Conservation (phyloP, 2,113 vertebrate species). For the Poeciliopsis prolifica region DNA sequence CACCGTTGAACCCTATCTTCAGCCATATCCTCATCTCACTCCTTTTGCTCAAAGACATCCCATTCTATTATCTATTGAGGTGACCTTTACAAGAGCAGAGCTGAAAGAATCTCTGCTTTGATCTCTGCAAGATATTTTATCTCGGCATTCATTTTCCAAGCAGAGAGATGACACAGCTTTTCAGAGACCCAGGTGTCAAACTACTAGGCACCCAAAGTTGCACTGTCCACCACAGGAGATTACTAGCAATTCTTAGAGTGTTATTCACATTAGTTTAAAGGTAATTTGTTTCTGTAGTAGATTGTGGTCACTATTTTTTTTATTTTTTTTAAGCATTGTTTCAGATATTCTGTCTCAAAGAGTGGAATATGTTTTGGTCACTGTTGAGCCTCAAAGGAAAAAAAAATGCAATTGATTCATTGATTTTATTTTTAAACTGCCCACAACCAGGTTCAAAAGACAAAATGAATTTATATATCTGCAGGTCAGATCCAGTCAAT, state of each 20-base stretch:
- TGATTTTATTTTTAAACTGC: too few species aligned
- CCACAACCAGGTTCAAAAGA: too few species aligned
- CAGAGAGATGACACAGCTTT: constrained; percentile 34
- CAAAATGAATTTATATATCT: too few species aligned
- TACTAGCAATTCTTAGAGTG: constrained; percentile 9
- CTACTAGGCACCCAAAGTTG: constrained; percentile 9
- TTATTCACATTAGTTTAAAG: background rate
- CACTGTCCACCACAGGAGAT: constrained; percentile 17
- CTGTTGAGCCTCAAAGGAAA: too few species aligned
- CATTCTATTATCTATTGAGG: constrained; percentile 42
- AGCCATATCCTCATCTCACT: constrained; percentile 21
- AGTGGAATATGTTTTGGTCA: too few species aligned
- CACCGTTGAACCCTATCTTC: constrained; percentile 15
- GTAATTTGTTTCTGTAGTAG: too few species aligned
- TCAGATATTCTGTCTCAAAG: too few species aligned
- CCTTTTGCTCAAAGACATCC: constrained; percentile 7
- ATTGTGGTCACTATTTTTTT: too few species aligned
- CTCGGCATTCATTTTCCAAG: constrained; percentile 23
- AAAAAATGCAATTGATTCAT: too few species aligned
- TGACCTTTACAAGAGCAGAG: constrained; percentile 53
- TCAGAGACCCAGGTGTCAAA: constrained; percentile 33
- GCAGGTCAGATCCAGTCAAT: too few species aligned
- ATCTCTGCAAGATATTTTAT: constrained; percentile 54
- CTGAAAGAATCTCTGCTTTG: constrained; percentile 42
- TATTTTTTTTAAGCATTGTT: too few species aligned